Conservation (phyloP, 1,140 invertebrate species). For the Hyles vespertilio region DNA sequence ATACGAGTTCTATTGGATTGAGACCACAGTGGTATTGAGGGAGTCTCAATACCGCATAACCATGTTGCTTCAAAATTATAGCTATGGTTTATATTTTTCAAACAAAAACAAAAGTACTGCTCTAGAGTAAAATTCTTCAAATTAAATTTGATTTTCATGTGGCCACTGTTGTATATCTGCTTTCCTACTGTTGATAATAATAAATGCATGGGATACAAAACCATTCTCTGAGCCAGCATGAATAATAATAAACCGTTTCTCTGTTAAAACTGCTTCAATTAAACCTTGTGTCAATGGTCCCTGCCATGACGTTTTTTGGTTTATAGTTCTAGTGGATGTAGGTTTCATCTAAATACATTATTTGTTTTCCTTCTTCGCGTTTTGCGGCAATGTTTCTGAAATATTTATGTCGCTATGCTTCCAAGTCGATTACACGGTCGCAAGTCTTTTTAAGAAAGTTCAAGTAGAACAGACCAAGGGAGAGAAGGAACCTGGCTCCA, state of each 20-base stretch:
- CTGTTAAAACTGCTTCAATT: slow-evolving; percentile 23
- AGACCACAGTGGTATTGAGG: slow-evolving; percentile 15
- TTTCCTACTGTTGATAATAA: slow-evolving; percentile 18
- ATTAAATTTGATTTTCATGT: slow-evolving; percentile 5
- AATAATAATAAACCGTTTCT: slow-evolving; percentile 24
- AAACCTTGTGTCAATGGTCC: slow-evolving; percentile 20
- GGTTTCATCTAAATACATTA: slow-evolving; percentile 12
- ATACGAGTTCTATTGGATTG: no score
- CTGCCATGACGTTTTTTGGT: slow-evolving; percentile 25
- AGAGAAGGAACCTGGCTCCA: slow-evolving; percentile 1
- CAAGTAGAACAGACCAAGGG: background rate
- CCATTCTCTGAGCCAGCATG: slow-evolving; percentile 17
- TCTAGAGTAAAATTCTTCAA: slow-evolving; percentile 5
- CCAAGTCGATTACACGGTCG: slow-evolving; percentile 30
- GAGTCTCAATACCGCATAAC: slow-evolving; percentile 13
- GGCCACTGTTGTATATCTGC: slow-evolving; percentile 13
- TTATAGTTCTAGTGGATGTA: slow-evolving; percentile 18
- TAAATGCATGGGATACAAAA: slow-evolving; percentile 21
- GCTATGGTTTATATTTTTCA: slow-evolving; percentile 7
- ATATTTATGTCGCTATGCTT: no score
- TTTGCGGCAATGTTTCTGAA: slow-evolving; percentile 4
- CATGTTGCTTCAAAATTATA: slow-evolving; percentile 11
- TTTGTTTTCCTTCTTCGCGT: slow-evolving; percentile 21
- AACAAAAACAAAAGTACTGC: background rate
- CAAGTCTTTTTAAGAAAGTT: slow-evolving; percentile 17